Base-by-base conservation (phyloP, 2,888 invertebrate species). In the Autographa pulchrina region DNA sequence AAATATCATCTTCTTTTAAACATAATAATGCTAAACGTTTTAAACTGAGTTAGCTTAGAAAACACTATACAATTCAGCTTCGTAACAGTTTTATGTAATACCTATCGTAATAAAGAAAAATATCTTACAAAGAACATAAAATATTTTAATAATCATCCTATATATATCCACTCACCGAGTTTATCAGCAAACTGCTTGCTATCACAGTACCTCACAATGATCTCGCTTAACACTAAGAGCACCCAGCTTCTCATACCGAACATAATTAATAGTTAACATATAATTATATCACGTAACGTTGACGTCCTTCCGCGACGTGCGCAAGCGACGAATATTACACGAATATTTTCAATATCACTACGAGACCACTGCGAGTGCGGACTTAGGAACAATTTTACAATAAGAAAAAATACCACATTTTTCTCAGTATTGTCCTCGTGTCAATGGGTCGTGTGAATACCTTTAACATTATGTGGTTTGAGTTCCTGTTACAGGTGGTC, bases 201-300 rank as follows among this genome's bases (percentile, higher is more conserved):
- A 5, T n/a, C 9, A 68, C 65, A 61, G 25, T 31, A 71, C 14
- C 60, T 48, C 48, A 48, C n/a, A 7, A 48, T n/a, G 0, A 48
- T n/a, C n/a, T 48, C 32, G 1, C 52, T 11, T 18, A 41, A 61
- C n/a, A 76, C 13, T 7, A 68, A 1, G 16, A 77, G 14, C 0
- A 70, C 52, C 67, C 77, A 70, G 62, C 54, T 65, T 16, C 52
- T 38, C 65, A 76, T 76, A 43, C 14, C 58, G 43, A 31, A 43
- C 38, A 11, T 4, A 54, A 58, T 38, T 41, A 48, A 41, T 62
- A 56, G 56, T 56, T 58, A 16, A 62, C 31, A 62, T 62, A 20
- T 11, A 56, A 56, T 14, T 56, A 56, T 14, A 20, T 35, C 8
- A 41, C 25, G 54, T 65, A 54, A 43, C 63, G 43, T 65, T 56